A percentile compares a stretch with the other conserved stretches of the same genome.
phyloP scores from a whole-genome alignment of 2,888 invertebrate genomes.

The Platycnemis pennipes region DNA sequence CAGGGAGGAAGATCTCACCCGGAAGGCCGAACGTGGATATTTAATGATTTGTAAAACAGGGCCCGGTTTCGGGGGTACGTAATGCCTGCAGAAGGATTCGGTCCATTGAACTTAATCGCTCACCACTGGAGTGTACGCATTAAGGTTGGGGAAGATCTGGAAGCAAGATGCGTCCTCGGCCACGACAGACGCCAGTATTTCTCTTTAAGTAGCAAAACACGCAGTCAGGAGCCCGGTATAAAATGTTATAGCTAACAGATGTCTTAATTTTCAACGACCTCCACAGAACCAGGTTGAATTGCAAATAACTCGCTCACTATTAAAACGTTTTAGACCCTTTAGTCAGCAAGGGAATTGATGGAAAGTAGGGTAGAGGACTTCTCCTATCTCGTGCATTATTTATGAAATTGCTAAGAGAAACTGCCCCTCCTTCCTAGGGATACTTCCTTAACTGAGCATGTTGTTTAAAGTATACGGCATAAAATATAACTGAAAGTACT shows the following conservation, averaged over 20 bases:
- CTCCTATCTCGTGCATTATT: too few relatives aligned
- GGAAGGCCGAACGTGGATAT: slow-evolving; percentile 11
- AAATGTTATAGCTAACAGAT: background rate
- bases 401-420: too few relatives aligned
- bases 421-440: too few relatives aligned
- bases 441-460: too few relatives aligned
- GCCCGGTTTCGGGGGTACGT: background rate
- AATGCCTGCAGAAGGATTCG: background rate
- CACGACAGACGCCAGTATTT: background rate
- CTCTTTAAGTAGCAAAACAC: background rate
- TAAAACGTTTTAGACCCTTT: background rate
- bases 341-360: background rate
- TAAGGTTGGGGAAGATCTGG: background rate
- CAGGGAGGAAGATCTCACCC: background rate
- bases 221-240: background rate
- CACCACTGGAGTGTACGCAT: background rate
- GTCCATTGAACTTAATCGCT: background rate
- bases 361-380: background rate
- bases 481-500: too few relatives aligned
- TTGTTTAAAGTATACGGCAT: too few relatives aligned
- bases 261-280: background rate
- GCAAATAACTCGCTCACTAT: background rate
- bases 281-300: background rate
- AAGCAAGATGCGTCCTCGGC: background rate
- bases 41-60: slow-evolving; percentile 27